Evolutionary conservation across 2,888 invertebrate species (phyloP).

Genomic region (Zaprionus obscuricornis): DNA sequence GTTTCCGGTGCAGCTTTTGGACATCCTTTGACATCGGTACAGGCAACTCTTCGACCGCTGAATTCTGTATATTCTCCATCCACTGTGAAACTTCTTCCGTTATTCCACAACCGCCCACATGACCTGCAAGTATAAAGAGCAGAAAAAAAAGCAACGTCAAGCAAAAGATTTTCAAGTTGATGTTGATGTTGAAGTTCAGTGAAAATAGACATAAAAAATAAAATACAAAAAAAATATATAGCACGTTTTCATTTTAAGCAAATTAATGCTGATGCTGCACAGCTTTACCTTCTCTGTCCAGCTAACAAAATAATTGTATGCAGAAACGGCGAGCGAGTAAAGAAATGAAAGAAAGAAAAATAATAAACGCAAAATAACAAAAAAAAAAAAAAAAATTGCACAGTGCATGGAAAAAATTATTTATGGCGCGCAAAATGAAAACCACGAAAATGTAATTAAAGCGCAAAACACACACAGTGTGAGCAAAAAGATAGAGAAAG

Average conservation of each 20-base stretch:
- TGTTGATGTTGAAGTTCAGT: slow-evolving; percentile 29
- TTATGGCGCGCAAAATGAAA: slow-evolving; percentile 69
- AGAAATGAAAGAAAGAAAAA: neutral
- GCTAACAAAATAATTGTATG: slow-evolving; percentile 44
- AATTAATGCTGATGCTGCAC: slow-evolving; percentile 71
- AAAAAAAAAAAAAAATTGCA: slow-evolving; percentile 4
- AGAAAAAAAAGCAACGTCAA: no score
- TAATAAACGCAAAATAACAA: neutral
- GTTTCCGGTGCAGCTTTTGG: slow-evolving; percentile 72
- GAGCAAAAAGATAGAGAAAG: no score
- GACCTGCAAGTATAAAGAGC: slow-evolving; percentile 86
- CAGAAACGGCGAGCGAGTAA: slow-evolving; percentile 11
- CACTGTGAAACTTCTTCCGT: slow-evolving; percentile 94
- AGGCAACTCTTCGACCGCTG: slow-evolving; percentile 86
- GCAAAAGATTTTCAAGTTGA: no score
- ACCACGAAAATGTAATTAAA: slow-evolving; percentile 79
- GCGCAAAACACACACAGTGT: slow-evolving; percentile 55
- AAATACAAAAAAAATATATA: slow-evolving; percentile 16
- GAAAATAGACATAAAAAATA: slow-evolving; percentile 32
- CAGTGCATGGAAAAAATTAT: slow-evolving; percentile 64
- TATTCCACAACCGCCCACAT: slow-evolving; percentile 93
- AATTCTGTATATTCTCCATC: slow-evolving; percentile 96
- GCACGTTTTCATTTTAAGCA: slow-evolving; percentile 45
- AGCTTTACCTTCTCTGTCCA: slow-evolving; percentile 24
- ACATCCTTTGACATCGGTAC: slow-evolving; percentile 81